Conservation (phyloP, 2,888 invertebrate species). For the Lasiommata megera region DNA sequence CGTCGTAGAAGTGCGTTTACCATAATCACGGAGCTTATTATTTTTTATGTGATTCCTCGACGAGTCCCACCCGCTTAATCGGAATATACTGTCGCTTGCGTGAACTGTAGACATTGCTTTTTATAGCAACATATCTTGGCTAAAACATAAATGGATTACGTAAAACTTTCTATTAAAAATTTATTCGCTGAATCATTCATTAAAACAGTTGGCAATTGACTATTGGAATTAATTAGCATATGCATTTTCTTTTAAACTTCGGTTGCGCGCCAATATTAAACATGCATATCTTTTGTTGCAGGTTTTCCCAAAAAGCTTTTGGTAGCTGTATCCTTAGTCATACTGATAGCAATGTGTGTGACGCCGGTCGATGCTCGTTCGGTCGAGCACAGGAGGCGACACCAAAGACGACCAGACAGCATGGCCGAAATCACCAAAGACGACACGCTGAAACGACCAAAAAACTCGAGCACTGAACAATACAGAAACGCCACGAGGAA, state of each 20-base stretch:
- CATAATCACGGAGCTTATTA: slow-evolving; percentile 71
- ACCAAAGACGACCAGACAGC: slow-evolving; percentile 54
- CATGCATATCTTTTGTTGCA: slow-evolving; percentile 55
- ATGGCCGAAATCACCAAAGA: slow-evolving; percentile 55
- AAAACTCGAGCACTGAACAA: slow-evolving; percentile 47
- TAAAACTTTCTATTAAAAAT: background rate
- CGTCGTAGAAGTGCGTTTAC: slow-evolving; percentile 44
- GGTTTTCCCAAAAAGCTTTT: slow-evolving; percentile 79
- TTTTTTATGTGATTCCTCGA: slow-evolving; percentile 71
- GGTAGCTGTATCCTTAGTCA: slow-evolving; percentile 71
- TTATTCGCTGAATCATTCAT: background rate
- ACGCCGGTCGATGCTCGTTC: slow-evolving; percentile 61
- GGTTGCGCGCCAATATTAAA: background rate
- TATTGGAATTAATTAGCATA: background rate
- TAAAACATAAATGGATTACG: background rate
- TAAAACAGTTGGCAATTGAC: background rate
- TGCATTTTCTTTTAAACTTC: background rate
- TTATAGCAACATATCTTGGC: background rate
- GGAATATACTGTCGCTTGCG: slow-evolving; percentile 37
- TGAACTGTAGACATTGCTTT: slow-evolving; percentile 21
- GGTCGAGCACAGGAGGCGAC: slow-evolving; percentile 57
- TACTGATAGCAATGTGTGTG: slow-evolving; percentile 69
- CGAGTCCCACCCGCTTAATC: slow-evolving; percentile 40
- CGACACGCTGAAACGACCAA: slow-evolving; percentile 44
- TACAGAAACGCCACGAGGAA: slow-evolving; percentile 60